Evolutionary conservation across 2,888 invertebrate species (phyloP).

Genomic region (Calliphora vomitoria): DNA sequence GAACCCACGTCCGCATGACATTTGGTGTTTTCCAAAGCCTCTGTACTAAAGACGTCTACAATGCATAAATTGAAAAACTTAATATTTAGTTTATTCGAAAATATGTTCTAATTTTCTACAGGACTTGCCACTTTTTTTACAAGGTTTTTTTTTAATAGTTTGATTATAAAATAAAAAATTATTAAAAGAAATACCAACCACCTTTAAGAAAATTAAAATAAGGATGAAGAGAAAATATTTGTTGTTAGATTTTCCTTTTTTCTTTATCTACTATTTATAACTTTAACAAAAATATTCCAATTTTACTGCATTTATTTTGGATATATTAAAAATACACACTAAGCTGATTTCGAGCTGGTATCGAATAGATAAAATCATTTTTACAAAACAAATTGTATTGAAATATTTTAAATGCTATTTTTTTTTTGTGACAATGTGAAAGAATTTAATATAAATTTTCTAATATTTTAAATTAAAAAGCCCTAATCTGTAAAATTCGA

Average conservation of each 20-base stretch:
- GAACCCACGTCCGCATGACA: constrained; percentile 82
- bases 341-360: constrained; percentile 80
- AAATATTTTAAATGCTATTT: neutral
- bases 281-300: neutral
- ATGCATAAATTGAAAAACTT: constrained; percentile 42
- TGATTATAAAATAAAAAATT: too few species aligned
- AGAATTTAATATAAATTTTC: neutral
- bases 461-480: neutral
- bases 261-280: neutral
- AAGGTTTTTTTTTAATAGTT: neutral
- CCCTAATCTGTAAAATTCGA: neutral
- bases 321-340: constrained; percentile 14
- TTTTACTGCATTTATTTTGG: constrained; percentile 46
- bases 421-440: neutral
- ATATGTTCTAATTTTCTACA: constrained; percentile 33
- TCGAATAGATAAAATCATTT: constrained; percentile 77
- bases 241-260: neutral
- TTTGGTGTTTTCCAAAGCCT: constrained; percentile 38
- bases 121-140: constrained; percentile 52
- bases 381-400: neutral
- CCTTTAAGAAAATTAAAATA: neutral
- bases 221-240: neutral
- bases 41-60: constrained; percentile 53
- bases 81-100: constrained; percentile 31
- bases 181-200: neutral